phyloP scores from a whole-genome alignment of 2,113 vertebrate species.

The Chiloscyllium plagiosum region DNA sequence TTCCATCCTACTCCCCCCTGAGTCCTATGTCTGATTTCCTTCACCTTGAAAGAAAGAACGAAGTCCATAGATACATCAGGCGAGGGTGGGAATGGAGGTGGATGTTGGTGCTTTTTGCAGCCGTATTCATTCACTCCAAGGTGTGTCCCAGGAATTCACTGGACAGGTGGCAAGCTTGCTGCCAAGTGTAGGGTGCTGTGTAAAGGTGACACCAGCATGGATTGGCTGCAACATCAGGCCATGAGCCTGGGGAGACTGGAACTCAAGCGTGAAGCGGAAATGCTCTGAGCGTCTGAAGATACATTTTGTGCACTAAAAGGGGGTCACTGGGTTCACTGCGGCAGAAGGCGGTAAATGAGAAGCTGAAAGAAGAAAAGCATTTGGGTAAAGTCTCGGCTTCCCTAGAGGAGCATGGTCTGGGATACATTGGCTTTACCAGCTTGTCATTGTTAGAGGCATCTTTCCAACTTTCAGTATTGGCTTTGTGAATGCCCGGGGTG shows the following conservation, averaged over 20 bases:
- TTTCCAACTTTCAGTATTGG: neutral
- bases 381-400: neutral
- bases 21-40: neutral
- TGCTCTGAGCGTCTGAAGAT: neutral
- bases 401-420: neutral
- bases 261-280: neutral
- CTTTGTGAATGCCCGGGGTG: neutral
- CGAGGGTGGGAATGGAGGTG: neutral
- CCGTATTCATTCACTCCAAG: neutral
- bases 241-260: neutral
- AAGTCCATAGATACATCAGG: neutral
- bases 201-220: neutral
- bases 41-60: neutral
- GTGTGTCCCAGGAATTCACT: neutral
- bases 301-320: neutral
- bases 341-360: neutral
- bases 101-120: neutral
- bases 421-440: neutral
- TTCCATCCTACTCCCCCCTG: neutral
- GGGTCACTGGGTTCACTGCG: neutral
- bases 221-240: neutral
- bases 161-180: neutral
- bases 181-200: neutral
- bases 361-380: neutral
- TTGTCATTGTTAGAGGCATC: neutral